Percentiles rank a stretch among this genome's conserved stretches.
phyloP scores from a whole-genome alignment of 2,888 invertebrate genomes.

The Athetis lepigone region DNA sequence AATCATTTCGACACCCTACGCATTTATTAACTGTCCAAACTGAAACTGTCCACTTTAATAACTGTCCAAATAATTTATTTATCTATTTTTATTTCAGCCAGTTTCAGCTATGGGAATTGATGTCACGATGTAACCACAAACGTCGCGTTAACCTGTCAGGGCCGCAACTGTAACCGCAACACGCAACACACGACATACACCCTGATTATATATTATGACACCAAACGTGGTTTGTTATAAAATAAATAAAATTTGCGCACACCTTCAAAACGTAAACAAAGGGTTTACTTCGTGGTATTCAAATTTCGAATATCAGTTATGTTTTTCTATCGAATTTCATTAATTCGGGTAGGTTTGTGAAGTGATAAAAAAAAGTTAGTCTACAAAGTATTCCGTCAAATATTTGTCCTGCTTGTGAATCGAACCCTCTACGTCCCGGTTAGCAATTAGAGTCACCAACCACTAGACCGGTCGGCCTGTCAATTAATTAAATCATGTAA shows the following conservation, averaged over 20 bases:
- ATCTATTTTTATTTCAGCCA: too few relatives aligned
- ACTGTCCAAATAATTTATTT: too few relatives aligned
- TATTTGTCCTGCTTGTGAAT: too few relatives aligned
- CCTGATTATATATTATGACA: slow-evolving; percentile 17
- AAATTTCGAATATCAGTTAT: neutral
- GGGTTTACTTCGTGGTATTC: neutral
- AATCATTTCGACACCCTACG: too few relatives aligned
- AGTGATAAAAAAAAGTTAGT: too few relatives aligned
- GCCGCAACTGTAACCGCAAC: slow-evolving; percentile 40
- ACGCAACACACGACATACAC: neutral
- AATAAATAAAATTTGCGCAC: slow-evolving; percentile 11
- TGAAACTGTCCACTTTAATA: too few relatives aligned
- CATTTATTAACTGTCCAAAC: too few relatives aligned
- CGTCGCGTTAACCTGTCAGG: slow-evolving; percentile 42
- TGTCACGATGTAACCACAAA: slow-evolving; percentile 22
- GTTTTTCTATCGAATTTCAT: neutral
- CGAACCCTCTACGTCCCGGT: too few relatives aligned
- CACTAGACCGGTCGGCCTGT: too few relatives aligned
- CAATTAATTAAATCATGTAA: too few relatives aligned
- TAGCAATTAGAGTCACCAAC: too few relatives aligned
- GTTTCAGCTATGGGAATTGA: neutral
- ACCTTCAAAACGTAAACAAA: slow-evolving; percentile 1
- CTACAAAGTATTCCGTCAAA: too few relatives aligned
- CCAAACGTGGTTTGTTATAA: slow-evolving; percentile 23
- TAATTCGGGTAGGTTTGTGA: neutral